Conservation (phyloP, 2,797 vertebrate species). For the Hyperoplus immaculatus region DNA sequence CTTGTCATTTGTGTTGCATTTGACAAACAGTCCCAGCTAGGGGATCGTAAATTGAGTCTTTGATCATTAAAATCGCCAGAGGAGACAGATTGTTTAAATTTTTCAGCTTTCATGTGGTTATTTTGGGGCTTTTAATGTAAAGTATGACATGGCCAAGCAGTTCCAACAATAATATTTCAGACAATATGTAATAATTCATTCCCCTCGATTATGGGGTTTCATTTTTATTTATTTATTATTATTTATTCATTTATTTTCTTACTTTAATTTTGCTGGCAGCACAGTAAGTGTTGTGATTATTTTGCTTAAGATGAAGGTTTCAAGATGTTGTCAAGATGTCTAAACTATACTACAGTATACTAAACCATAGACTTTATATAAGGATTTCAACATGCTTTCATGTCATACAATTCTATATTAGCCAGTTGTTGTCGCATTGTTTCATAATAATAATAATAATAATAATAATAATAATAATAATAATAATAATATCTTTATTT, state of each 20-base stretch:
- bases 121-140: slow-evolving; percentile 24
- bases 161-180: not conserved
- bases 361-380: not conserved
- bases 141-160: not conserved
- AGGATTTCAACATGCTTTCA: not conserved
- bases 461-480: too few relatives aligned
- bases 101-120: slow-evolving; percentile 19
- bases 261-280: too few relatives aligned
- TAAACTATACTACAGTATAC: too few relatives aligned
- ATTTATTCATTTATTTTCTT: too few relatives aligned
- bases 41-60: slow-evolving; percentile 53
- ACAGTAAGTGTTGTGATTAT: not conserved
- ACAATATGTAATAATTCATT: not conserved
- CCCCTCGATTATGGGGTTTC: too few relatives aligned
- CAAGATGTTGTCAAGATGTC: too few relatives aligned
- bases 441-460: not conserved
- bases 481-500: too few relatives aligned
- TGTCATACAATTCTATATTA: not conserved
- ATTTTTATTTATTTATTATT: too few relatives aligned
- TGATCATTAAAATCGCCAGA: slow-evolving; percentile 45
- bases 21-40: slow-evolving; percentile 39
- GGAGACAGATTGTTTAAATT: slow-evolving; percentile 36
- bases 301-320: too few relatives aligned
- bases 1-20: slow-evolving; percentile 49
- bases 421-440: not conserved